A percentile compares a stretch with the other conserved stretches of the same genome.
Conservation (phyloP, 30 jellyfish, hydroid and myxozoan species). For the Sanderia malayensis region DNA sequence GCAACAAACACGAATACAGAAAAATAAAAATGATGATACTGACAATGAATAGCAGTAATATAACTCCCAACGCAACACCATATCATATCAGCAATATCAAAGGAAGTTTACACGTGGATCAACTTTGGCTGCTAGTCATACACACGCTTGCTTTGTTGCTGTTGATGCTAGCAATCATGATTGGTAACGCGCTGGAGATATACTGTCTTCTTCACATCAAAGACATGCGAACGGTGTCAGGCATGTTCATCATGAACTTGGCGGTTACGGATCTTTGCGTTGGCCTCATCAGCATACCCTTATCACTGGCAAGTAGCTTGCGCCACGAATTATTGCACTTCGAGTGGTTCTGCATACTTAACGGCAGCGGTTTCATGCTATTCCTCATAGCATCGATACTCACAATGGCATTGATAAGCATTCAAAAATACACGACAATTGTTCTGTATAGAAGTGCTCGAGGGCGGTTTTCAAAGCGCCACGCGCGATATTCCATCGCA, state of each 20-base stretch:
- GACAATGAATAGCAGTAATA: too few species aligned
- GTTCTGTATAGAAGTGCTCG: conserved; percentile 26
- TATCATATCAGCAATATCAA: too few species aligned
- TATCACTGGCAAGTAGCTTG: conserved; percentile 43
- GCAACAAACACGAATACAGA: too few species aligned
- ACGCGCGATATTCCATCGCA: conserved; percentile 12
- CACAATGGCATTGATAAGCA: conserved; percentile 49
- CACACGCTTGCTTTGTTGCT: not conserved
- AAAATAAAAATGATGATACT: too few species aligned
- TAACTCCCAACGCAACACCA: too few species aligned
- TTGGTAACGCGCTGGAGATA: conserved; percentile 47
- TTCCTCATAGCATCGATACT: conserved; percentile 39
- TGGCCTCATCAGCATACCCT: conserved; percentile 52
- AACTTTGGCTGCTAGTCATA: not conserved
- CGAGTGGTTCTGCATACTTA: conserved; percentile 38
- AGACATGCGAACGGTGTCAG: conserved; percentile 64
- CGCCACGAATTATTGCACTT: conserved; percentile 17
- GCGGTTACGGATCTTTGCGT: conserved; percentile 66
- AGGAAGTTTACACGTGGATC: too few species aligned
- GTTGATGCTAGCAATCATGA: conserved; percentile 22
- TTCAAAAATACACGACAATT: conserved; percentile 41
- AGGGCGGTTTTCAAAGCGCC: conserved; percentile 3
- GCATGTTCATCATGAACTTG: conserved; percentile 44
- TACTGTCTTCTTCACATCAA: conserved; percentile 30
- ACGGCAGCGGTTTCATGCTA: conserved; percentile 37